phyloP scores from a whole-genome alignment of 2,888 invertebrate species.

The Conops quadrifasciatus region DNA sequence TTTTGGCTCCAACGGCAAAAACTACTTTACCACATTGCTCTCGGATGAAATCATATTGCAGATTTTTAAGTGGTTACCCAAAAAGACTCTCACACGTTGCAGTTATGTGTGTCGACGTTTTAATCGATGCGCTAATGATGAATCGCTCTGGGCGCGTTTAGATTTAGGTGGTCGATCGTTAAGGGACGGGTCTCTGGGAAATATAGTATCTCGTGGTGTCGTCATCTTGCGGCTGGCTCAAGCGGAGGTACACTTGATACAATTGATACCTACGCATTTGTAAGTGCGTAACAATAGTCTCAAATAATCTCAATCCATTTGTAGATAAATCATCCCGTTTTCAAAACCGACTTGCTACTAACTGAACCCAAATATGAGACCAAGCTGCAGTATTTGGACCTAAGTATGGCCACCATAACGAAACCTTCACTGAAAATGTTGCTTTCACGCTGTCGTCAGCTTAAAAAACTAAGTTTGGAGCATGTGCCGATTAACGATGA shows the following conservation, averaged over 20 bases:
- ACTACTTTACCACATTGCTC: conserved; percentile 74
- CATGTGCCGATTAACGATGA: conserved; percentile 73
- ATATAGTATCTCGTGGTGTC: conserved; percentile 80
- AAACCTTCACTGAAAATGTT: conserved; percentile 68
- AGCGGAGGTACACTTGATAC: conserved; percentile 71
- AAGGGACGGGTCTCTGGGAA: conserved; percentile 74
- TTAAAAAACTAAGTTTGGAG: conserved; percentile 88
- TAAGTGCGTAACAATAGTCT: too few relatives aligned
- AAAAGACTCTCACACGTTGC: conserved; percentile 75
- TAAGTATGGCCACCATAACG: conserved; percentile 80
- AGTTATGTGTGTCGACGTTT: conserved; percentile 82
- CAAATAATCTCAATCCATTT: conserved; percentile 20
- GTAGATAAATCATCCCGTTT: conserved; percentile 68
- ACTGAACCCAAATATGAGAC: conserved; percentile 64
- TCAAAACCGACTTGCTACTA: conserved; percentile 62
- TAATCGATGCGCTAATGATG: conserved; percentile 81
- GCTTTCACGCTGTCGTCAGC: conserved; percentile 73
- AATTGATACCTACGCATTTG: conserved; percentile 1
- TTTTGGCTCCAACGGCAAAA: conserved; percentile 61
- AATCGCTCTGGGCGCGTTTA: conserved; percentile 84
- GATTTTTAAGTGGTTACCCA: conserved; percentile 85
- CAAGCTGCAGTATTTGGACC: conserved; percentile 84
- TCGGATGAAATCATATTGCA: conserved; percentile 88
- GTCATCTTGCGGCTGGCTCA: conserved; percentile 80
- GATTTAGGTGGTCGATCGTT: conserved; percentile 80